Conservation (phyloP, 2,888 invertebrate genomes). For the Sinelater perroti region DNA sequence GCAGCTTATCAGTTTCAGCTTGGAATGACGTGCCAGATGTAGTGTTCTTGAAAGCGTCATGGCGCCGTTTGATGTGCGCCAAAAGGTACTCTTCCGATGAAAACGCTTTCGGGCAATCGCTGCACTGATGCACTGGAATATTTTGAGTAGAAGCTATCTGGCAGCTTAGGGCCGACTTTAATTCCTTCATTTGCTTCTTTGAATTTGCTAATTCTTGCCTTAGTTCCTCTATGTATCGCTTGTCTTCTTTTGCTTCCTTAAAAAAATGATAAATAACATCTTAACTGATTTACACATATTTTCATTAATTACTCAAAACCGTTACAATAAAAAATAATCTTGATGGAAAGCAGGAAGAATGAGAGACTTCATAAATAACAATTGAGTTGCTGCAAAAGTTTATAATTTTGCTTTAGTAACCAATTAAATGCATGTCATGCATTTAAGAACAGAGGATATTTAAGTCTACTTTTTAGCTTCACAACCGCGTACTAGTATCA, state of each 20-base stretch:
- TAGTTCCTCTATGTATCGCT: conserved; percentile 64
- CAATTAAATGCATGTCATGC: no score
- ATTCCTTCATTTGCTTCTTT: conserved; percentile 62
- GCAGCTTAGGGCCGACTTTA: conserved; percentile 37
- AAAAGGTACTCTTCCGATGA: conserved; percentile 70
- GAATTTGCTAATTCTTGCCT: conserved; percentile 60
- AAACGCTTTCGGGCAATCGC: conserved; percentile 74
- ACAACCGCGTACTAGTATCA: no score
- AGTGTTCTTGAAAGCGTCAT: conserved; percentile 55
- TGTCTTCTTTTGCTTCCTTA: conserved; percentile 52
- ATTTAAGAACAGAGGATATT: no score
- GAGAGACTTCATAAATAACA: no score
- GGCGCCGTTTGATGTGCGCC: conserved; percentile 71
- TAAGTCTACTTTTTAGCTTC: no score
- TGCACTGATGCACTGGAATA: conserved; percentile 65
- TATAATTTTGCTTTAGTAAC: no score
- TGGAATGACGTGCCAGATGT: conserved; percentile 48
- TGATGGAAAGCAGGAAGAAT: no score
- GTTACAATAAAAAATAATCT: no score
- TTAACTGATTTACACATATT: background rate
- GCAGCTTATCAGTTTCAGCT: conserved; percentile 70
- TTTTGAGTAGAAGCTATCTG: conserved; percentile 33
- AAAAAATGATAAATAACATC: background rate
- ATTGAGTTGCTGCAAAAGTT: no score
- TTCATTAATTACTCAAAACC: background rate